These are phyloP conservation scores for Emydura subglobosa DNA, from an alignment of 2,113 vertebrate species.

Conservation along the genomic window DNA sequence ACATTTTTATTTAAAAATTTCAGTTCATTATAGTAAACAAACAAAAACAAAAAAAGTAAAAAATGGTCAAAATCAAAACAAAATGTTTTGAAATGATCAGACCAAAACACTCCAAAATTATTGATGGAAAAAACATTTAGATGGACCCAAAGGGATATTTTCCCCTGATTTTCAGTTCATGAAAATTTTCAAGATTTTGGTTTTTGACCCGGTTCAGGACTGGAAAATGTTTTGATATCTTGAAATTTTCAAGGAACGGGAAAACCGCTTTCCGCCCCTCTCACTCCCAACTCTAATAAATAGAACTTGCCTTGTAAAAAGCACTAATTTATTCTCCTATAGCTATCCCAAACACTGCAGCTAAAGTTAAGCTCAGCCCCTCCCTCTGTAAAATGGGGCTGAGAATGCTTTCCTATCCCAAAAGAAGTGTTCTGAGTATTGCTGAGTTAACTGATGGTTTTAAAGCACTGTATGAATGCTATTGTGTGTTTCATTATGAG, in stretches of 20 bases:
- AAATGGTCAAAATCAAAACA: not conserved
- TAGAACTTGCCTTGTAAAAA: not conserved
- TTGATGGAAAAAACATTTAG: not conserved
- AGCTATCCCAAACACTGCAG: not conserved
- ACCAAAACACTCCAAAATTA: not conserved
- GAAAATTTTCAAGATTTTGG: not conserved
- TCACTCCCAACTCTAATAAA: not conserved
- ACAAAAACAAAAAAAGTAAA: not conserved
- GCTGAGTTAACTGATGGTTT: not conserved
- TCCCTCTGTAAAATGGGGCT: not conserved
- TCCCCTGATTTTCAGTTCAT: not conserved
- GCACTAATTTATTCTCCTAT: not conserved
- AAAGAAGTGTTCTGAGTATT: not conserved
- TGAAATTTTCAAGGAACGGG: not conserved
- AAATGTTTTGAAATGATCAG: not conserved
- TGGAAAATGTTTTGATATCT: not conserved
- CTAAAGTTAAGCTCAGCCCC: fast-evolving
- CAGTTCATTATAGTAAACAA: not conserved
- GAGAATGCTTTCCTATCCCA: not conserved
- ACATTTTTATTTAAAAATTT: not conserved
- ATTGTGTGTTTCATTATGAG: not conserved
- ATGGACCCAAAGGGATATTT: not conserved
- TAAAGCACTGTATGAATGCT: not conserved
- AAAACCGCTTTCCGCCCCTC: not conserved
- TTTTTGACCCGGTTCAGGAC: not conserved